A percentile compares a stretch with the other conserved stretches of the same genome.
Evolutionary conservation across 2,113 vertebrate genomes (phyloP).

Genomic region (Ardeotis arabs): DNA sequence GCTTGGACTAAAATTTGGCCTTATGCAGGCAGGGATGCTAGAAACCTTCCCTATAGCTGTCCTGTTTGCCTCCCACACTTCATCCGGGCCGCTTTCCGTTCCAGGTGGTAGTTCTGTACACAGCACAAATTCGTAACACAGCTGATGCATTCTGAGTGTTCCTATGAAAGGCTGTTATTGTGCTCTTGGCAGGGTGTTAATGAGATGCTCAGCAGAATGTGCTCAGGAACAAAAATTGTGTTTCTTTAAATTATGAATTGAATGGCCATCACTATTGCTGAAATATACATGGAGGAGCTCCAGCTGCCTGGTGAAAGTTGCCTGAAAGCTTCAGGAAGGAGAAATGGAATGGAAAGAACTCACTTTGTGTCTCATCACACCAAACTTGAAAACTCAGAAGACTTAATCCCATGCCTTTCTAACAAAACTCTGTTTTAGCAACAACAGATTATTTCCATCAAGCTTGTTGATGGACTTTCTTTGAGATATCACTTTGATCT

Average conservation of each 20-base stretch:
- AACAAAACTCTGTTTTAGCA: not conserved
- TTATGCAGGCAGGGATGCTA: fast-evolving
- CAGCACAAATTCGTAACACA: not conserved
- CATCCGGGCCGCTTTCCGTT: not conserved
- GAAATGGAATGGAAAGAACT: not conserved
- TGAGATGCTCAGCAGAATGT: not conserved
- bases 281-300: not conserved
- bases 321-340: not conserved
- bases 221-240: not conserved
- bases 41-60: not conserved
- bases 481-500: not conserved
- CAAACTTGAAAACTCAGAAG: not conserved
- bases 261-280: not conserved
- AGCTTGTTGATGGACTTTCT: not conserved
- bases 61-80: not conserved
- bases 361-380: not conserved
- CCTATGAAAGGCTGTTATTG: not conserved
- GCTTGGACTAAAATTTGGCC: not conserved
- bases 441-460: not conserved
- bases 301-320: not conserved
- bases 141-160: not conserved
- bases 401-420: not conserved
- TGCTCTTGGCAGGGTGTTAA: not conserved
- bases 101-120: not conserved
- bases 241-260: not conserved